Evolutionary conservation across 2,888 invertebrate species (phyloP), one percentile per base, ranked within the genome.

Genomic region (Euplagia quadripunctaria): DNA sequence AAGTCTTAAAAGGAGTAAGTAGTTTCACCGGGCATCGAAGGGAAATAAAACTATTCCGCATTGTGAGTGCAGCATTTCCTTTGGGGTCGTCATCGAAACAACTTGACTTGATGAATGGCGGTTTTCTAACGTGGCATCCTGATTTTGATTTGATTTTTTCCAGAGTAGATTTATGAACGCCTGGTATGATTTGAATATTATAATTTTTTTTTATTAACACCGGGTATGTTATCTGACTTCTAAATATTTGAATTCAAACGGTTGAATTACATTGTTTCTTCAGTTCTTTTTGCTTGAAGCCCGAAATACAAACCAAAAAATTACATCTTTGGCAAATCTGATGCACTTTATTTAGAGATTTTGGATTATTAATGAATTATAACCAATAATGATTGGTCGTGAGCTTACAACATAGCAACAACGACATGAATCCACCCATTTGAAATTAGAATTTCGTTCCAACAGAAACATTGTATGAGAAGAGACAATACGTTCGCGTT

Each of bases 401-500:
- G 20, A 58, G 58, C 31, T 0, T 61, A 20, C 20, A 20, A 20
- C 20, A 58, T 20, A 20, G 12, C 58, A 58, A 0, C 20, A 20
- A 58, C 11, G 52, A 51, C 12, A 17, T 43, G 9, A 20, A 64
- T 43, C 20, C 17, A 64, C 63, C 20, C 12, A n/a, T 31, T 64
- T 8, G 55, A 46, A 43, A 63, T 63, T 69, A 41, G 61, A 66
- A 55, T 43, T 66, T 65, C 51, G 42, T 64, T 64, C 42, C 42
- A 55, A 31, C 52, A 64, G 64, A 31, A 64, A 77, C 77, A 73
- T 78, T 69, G 42, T 52, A 76, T 66, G 42, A 58, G 67, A 64
- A 51, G 68, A 74, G 73, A 85, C 74, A 79, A 83, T 83, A 75
- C 73, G 55, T 58, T 68, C 70, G 74, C 75, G 76, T 83, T 83